A percentile compares a stretch with the other conserved stretches of the same genome.
Conservation (phyloP, 2,888 invertebrate genomes). For the Drosophila testacea region DNA sequence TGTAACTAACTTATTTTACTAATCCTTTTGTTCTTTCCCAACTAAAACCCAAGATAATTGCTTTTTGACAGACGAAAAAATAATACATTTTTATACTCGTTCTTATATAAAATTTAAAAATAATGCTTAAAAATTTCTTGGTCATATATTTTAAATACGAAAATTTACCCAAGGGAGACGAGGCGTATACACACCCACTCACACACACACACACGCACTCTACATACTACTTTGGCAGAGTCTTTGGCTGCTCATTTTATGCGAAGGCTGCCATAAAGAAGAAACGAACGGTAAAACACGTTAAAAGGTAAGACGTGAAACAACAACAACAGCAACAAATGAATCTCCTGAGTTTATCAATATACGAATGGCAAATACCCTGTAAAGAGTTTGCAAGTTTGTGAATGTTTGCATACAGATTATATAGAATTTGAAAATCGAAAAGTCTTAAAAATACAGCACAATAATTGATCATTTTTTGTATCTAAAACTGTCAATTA, state of each 20-base stretch:
- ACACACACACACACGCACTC: slow-evolving; percentile 12
- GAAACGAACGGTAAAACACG: slow-evolving; percentile 77
- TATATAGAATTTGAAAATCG: no score
- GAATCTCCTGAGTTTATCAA: neutral
- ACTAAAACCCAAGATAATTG: slow-evolving; percentile 1
- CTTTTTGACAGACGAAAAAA: slow-evolving; percentile 10
- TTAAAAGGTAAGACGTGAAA: slow-evolving; percentile 74
- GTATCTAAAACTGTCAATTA: no score
- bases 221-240: slow-evolving; percentile 3
- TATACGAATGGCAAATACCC: slow-evolving; percentile 6
- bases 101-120: slow-evolving; percentile 68
- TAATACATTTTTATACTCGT: slow-evolving; percentile 29
- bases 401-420: no score
- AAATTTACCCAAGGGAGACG: slow-evolving; percentile 73
- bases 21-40: neutral
- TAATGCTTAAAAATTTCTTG: slow-evolving; percentile 75
- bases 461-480: no score
- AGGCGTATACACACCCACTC: slow-evolving; percentile 35
- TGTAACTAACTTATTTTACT: neutral
- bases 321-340: slow-evolving; percentile 34
- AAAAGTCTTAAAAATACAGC: neutral
- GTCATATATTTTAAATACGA: slow-evolving; percentile 77
- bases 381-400: neutral
- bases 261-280: slow-evolving; percentile 65
- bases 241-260: slow-evolving; percentile 68